These are phyloP conservation scores for Campoplex capitator DNA, from an alignment of 2,888 invertebrate genomes.

Conservation along the genomic window DNA sequence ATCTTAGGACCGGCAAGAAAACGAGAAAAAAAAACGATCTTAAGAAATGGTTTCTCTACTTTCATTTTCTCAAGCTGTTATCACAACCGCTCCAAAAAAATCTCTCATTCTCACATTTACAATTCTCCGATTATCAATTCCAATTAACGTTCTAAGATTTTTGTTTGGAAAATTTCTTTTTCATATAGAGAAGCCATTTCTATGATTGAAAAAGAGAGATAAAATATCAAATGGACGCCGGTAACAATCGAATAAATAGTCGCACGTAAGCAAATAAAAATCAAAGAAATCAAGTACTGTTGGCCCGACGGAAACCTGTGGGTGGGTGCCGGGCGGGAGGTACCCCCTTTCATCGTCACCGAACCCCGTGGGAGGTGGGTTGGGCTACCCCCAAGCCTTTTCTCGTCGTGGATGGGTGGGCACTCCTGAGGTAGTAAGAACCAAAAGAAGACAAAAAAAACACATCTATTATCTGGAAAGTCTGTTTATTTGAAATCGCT, in stretches of 20 bases:
- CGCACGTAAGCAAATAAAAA: conserved; percentile 79
- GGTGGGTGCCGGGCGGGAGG: conserved; percentile 84
- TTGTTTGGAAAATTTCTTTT: neutral
- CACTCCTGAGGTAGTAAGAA: conserved; percentile 81
- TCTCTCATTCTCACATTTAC: neutral
- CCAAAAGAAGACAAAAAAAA: conserved; percentile 66
- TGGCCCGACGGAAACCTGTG: conserved; percentile 84
- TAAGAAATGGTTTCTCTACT: conserved; percentile 43
- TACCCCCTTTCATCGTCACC: conserved; percentile 83
- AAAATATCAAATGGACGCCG: conserved; percentile 40
- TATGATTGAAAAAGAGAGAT: conserved; percentile 24
- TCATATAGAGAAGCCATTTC: conserved; percentile 72
- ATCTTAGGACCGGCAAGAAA: conserved; percentile 51
- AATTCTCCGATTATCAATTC: too few species aligned
- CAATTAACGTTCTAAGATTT: neutral
- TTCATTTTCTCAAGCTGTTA: neutral
- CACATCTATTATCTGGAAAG: conserved; percentile 65
- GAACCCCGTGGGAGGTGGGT: conserved; percentile 84
- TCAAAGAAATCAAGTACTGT: conserved; percentile 81
- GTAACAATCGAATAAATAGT: conserved; percentile 63
- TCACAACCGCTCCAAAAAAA: neutral
- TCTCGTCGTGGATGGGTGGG: conserved; percentile 81
- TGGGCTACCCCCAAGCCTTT: conserved; percentile 81
- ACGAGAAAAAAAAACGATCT: neutral
- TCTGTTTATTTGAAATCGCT: conserved; percentile 53